Percentiles rank a stretch among this genome's conserved stretches.
These are phyloP conservation scores for Trichonephila clavata DNA, from an alignment of 1,140 invertebrate species.

Conservation along the genomic window DNA sequence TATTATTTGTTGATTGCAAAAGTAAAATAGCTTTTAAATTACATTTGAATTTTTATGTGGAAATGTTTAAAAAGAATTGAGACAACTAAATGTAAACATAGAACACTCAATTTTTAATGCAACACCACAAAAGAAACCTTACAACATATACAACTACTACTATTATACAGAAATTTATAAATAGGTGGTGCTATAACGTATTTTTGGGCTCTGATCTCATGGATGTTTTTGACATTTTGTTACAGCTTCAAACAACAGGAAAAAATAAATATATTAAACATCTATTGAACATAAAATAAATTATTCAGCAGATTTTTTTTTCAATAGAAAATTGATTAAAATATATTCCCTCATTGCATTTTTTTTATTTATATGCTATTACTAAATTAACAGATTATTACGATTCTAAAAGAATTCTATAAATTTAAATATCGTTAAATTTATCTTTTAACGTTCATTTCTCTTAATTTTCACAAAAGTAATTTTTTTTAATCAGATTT, in stretches of 20 bases:
- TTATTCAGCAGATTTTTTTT: too few species aligned
- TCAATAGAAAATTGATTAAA: too few species aligned
- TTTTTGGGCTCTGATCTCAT: conserved; percentile 27
- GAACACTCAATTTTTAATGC: conserved; percentile 60
- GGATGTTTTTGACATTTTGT: not conserved
- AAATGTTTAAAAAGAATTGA: not conserved
- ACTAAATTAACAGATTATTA: too few species aligned
- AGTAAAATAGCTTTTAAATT: not conserved
- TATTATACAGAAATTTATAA: conserved; percentile 64
- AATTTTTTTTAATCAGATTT: too few species aligned
- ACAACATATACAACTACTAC: conserved; percentile 71
- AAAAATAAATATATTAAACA: not conserved
- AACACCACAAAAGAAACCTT: conserved; percentile 71
- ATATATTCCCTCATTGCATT: too few species aligned
- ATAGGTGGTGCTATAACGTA: conserved; percentile 49
- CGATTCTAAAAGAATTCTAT: too few species aligned
- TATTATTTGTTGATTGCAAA: not conserved
- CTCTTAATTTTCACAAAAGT: too few species aligned
- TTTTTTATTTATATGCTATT: too few species aligned
- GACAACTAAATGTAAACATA: conserved; percentile 40
- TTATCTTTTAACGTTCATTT: too few species aligned
- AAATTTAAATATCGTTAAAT: too few species aligned
- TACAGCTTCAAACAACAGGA: not conserved
- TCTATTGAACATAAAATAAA: too few species aligned
- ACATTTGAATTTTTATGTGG: not conserved